Percentiles rank a stretch among this genome's conserved stretches.
Evolutionary conservation across 2,797 vertebrate species (phyloP).

Genomic region (Helostoma temminkii): DNA sequence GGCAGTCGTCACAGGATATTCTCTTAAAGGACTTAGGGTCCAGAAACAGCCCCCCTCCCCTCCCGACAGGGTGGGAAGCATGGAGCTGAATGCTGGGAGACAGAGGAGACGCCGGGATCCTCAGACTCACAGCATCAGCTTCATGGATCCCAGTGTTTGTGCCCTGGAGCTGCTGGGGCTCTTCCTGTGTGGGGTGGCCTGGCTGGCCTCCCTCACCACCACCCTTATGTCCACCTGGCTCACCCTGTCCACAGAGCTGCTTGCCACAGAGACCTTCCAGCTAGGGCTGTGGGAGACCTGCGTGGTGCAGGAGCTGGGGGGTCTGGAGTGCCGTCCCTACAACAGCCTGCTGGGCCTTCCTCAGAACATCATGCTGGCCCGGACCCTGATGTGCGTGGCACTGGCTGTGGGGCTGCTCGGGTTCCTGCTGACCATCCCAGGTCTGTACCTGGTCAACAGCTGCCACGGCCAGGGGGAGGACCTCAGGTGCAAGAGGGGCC

Average conservation of each 20-base stretch:
- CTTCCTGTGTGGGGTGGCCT: conserved; percentile 62
- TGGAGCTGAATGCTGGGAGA: background rate
- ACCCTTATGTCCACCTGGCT: conserved; percentile 80
- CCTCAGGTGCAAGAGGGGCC: conserved; percentile 59
- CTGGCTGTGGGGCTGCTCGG: conserved; percentile 59
- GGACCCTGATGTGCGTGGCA: conserved; percentile 68
- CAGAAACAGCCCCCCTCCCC: background rate
- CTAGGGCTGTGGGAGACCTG: conserved; percentile 82
- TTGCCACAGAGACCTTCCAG: conserved; percentile 75
- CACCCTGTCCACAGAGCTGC: conserved; percentile 76
- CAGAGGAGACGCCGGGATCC: too few species aligned
- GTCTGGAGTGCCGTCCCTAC: conserved; percentile 66
- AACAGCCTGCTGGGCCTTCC: conserved; percentile 68
- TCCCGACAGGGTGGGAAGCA: background rate
- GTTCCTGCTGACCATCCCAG: conserved; percentile 69
- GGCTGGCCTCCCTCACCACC: conserved; percentile 76
- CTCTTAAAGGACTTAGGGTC: conserved; percentile 11
- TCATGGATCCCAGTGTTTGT: conserved; percentile 63
- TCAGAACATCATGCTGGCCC: conserved; percentile 69
- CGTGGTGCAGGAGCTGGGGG: conserved; percentile 73
- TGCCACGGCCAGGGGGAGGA: conserved; percentile 53
- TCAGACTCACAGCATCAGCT: background rate
- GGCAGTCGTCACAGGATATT: conserved; percentile 16
- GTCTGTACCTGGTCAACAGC: conserved; percentile 67
- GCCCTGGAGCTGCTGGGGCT: conserved; percentile 75